A percentile compares a stretch with the other conserved stretches of the same genome.
phyloP scores from a whole-genome alignment of 2,113 vertebrate genomes.

The Tamias sibiricus region DNA sequence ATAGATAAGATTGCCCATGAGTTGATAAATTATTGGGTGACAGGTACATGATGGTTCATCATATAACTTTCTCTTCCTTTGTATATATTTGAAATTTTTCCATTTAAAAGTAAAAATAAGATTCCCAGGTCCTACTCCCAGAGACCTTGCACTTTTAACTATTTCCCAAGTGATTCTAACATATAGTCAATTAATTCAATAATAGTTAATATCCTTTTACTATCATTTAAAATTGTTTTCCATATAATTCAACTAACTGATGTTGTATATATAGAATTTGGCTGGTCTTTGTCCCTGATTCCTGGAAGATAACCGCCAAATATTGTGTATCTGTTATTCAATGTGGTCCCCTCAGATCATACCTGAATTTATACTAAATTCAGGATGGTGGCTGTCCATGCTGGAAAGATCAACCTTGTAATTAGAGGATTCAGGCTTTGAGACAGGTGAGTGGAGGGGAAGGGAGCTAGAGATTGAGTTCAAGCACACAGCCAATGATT shows the following conservation, averaged over 20 bases:
- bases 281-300: background rate
- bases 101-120: background rate
- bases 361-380: background rate
- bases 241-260: constrained; percentile 5
- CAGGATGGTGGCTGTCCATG: background rate
- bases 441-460: background rate
- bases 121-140: background rate
- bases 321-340: background rate
- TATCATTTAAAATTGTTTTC: background rate
- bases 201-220: background rate
- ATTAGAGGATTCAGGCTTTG: background rate
- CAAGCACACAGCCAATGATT: background rate
- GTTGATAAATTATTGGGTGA: background rate
- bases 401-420: background rate
- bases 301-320: constrained; percentile 11
- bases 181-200: constrained; percentile 17
- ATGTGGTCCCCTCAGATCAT: background rate
- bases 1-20: background rate
- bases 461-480: background rate
- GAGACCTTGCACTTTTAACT: background rate
- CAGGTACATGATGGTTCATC: background rate
- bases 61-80: constrained; percentile 30
- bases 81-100: background rate
- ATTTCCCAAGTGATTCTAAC: constrained; percentile 27
- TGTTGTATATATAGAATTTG: background rate